Base-by-base conservation (phyloP, 2,113 vertebrate genomes). In the Stigmatopora nigra region DNA sequence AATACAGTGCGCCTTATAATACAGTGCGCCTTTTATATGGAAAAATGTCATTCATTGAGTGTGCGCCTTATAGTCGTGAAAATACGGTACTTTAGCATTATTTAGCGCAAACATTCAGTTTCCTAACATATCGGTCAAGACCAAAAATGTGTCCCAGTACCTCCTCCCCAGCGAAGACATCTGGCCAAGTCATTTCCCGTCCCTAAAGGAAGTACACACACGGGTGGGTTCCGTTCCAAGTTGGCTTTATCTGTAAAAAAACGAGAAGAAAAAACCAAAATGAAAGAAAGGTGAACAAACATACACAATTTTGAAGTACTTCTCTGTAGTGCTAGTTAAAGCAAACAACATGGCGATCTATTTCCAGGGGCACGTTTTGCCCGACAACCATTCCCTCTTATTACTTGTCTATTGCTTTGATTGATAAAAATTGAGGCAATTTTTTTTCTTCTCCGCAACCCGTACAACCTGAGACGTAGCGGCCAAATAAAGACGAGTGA, bases 151-250 rank as follows among this genome's bases (percentile, higher is more conserved):
- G 47, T 66, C 57, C 58, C 52, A 41, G 92, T 95, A 98, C 95
- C 96, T 95, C 95, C 95, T 87, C 95, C 96, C 94, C 95, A 98
- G 79, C 92, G 92, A 80, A 98, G 91, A 88, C 95, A 98, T 75
- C 95, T 90, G 64, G 94, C 95, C 81, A 98, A 90, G 82, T 98
- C 96, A 82, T 98, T 98, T 71, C 95, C 96, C 12, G 95, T 98
- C 78, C 95, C 95, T 75, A 98, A 94, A 83, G 96, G 96, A 86
- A 98, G 93, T 77, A 98, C 93, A 73, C 94, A 94, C 84, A 98
- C 94, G 1, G 94, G 94, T 79, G 96, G 95, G 82, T 95, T 95
- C 82, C 92, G 93, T 73, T 83, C 82, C 84, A 98, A 86, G 83
- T 94, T 96, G 4, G 93, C 93, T 82, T 97, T 98, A 83, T 98